A percentile compares a stretch with the other conserved stretches of the same genome.
Conservation (phyloP, 2,113 vertebrate genomes). For the Cacatua alba region DNA sequence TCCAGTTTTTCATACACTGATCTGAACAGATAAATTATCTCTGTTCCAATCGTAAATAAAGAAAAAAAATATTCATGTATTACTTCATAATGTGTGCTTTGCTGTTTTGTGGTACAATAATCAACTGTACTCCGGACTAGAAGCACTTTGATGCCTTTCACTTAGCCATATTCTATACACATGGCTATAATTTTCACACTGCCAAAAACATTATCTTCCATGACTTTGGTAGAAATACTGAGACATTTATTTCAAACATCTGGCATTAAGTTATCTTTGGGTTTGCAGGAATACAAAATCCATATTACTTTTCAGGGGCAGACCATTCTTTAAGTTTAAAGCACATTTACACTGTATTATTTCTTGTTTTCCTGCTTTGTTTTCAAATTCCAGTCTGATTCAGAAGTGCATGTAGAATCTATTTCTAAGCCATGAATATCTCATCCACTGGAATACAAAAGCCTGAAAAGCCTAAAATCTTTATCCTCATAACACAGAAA, state of each 20-base stretch:
- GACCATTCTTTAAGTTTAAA: neutral
- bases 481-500: neutral
- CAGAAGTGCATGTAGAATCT: neutral
- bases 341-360: neutral
- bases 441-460: neutral
- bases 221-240: neutral
- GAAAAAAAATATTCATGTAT: neutral
- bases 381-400: neutral
- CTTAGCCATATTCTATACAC: neutral
- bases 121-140: neutral
- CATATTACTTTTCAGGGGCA: neutral
- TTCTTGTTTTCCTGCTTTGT: neutral
- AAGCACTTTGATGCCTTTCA: neutral
- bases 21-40: neutral
- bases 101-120: neutral
- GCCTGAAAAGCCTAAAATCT: neutral
- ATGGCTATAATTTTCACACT: neutral
- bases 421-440: neutral
- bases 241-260: neutral
- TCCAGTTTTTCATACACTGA: neutral
- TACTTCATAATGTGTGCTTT: neutral
- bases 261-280: neutral
- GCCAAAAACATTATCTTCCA: neutral
- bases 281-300: neutral
- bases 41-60: neutral